Percentiles rank a stretch among this genome's conserved stretches.
Evolutionary conservation across 2,888 invertebrate species (phyloP).

Genomic region (Gymnoscelis rufifasciata): DNA sequence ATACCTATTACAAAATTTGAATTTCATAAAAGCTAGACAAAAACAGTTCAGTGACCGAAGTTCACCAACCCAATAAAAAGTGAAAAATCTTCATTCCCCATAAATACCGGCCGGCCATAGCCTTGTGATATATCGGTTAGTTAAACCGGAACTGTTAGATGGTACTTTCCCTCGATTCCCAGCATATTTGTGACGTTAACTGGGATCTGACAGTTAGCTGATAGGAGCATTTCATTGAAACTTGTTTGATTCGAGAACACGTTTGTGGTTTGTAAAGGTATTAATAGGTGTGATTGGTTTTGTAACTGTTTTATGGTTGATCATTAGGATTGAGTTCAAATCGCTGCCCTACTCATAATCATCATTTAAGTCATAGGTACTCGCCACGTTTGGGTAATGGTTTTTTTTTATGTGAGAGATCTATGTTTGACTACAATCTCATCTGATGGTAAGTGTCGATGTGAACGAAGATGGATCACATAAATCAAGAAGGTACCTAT

Average conservation of each 20-base stretch:
- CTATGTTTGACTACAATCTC: too few relatives aligned
- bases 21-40: too few relatives aligned
- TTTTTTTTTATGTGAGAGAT: too few relatives aligned
- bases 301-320: neutral
- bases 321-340: neutral
- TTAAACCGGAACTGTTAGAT: slow-evolving; percentile 5
- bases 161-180: slow-evolving; percentile 5
- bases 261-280: neutral
- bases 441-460: too few relatives aligned
- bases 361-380: too few relatives aligned
- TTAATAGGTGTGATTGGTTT: neutral
- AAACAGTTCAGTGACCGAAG: neutral
- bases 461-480: too few relatives aligned
- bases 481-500: too few relatives aligned
- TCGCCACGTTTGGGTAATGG: too few relatives aligned
- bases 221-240: slow-evolving; percentile 1
- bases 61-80: slow-evolving; percentile 1
- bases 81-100: slow-evolving; percentile 1
- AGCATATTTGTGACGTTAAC: slow-evolving; percentile 9
- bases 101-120: slow-evolving; percentile 9
- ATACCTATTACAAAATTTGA: too few relatives aligned
- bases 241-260: slow-evolving; percentile 1
- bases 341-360: too few relatives aligned
- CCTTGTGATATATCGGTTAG: slow-evolving; percentile 12
- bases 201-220: slow-evolving; percentile 4